Conservation (phyloP, 2,797 vertebrate genomes). For the Falco concolor region DNA sequence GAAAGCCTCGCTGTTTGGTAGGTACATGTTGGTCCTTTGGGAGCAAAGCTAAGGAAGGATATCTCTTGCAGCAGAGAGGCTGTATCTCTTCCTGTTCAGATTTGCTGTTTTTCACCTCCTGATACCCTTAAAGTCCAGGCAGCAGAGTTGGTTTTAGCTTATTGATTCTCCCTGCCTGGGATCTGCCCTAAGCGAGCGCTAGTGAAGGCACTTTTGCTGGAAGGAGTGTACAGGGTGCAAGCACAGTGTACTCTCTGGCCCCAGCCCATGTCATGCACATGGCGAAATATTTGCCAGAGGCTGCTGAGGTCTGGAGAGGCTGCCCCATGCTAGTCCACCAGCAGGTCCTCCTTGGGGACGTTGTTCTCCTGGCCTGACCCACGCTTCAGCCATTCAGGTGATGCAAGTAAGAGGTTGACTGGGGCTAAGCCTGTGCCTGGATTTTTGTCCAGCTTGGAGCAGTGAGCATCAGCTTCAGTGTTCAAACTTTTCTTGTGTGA, state of each 20-base stretch:
- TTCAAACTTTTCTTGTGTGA: background rate
- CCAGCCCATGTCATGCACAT: background rate
- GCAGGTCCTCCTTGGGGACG: background rate
- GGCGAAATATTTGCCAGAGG: background rate
- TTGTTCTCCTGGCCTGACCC: background rate
- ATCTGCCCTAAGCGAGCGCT: rapidly evolving
- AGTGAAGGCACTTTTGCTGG: background rate
- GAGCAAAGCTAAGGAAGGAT: background rate
- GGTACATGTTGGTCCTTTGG: background rate
- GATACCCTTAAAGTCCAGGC: background rate
- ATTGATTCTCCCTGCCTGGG: background rate
- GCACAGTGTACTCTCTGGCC: background rate
- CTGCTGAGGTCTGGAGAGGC: background rate
- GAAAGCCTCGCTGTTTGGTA: background rate
- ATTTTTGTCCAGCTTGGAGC: background rate
- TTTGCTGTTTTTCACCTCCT: background rate
- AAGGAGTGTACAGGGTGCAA: background rate
- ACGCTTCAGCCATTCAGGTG: background rate
- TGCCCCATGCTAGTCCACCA: background rate
- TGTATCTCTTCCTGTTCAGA: background rate
- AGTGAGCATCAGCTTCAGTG: background rate
- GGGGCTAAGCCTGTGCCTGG: background rate
- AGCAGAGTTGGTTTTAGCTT: background rate
- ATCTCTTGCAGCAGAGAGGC: background rate
- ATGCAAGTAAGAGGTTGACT: background rate